A percentile compares a stretch with the other conserved stretches of the same genome.
Evolutionary conservation across 2,888 invertebrate species (phyloP).

Genomic region (Pyrochroa serraticornis): DNA sequence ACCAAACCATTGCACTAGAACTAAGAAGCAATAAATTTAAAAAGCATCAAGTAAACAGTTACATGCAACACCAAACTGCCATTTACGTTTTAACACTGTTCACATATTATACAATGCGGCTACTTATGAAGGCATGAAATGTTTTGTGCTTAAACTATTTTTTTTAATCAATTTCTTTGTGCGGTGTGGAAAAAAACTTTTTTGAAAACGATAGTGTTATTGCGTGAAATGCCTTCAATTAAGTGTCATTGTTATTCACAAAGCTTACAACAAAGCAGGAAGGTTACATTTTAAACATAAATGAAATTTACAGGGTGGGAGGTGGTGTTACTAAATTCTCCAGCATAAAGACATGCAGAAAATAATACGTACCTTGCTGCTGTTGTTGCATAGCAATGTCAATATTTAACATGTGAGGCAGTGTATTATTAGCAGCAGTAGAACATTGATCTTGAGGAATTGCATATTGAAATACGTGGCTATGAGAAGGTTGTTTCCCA

Average conservation of each 20-base stretch:
- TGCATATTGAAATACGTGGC: constrained; percentile 53
- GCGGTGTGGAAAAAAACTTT: too few relatives aligned
- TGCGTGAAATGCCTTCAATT: background rate
- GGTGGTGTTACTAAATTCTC: background rate
- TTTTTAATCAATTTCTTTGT: too few relatives aligned
- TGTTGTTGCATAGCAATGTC: constrained; percentile 58
- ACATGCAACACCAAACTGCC: too few relatives aligned
- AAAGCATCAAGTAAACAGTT: too few relatives aligned
- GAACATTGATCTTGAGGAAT: constrained; percentile 52
- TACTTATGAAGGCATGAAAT: background rate
- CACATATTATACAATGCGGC: background rate
- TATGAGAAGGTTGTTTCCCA: constrained; percentile 57
- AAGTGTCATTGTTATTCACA: background rate
- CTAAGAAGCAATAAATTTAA: too few relatives aligned
- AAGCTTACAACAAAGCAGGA: constrained; percentile 30
- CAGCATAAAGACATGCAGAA: constrained; percentile 17
- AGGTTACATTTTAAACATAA: constrained; percentile 21
- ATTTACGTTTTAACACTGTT: too few relatives aligned
- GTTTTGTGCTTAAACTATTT: too few relatives aligned
- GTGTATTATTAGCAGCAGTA: constrained; percentile 47
- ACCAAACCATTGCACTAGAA: too few relatives aligned
- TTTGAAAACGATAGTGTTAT: background rate
- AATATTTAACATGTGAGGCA: constrained; percentile 60
- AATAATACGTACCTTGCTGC: constrained; percentile 42
- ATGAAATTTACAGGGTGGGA: constrained; percentile 7